A percentile compares a stretch with the other conserved stretches of the same genome.
These are phyloP conservation scores for Drosophila lowei DNA, from an alignment of 1,140 invertebrate genomes.

Conservation along the genomic window DNA sequence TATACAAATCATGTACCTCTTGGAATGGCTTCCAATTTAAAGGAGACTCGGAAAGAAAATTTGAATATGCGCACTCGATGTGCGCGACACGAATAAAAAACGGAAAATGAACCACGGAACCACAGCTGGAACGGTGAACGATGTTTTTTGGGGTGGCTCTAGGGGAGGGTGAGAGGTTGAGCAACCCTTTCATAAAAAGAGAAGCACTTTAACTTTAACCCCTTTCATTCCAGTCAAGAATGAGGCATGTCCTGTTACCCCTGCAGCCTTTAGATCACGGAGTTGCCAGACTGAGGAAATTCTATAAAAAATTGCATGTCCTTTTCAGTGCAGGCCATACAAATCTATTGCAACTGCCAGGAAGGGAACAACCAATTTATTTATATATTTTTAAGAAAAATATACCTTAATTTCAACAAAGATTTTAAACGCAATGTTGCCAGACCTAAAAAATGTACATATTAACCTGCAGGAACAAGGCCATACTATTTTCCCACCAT, in stretches of 20 bases:
- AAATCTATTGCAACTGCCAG: no score
- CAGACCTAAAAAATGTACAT: no score
- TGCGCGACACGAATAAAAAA: constrained; percentile 25
- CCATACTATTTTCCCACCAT: no score
- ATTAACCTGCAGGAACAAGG: no score
- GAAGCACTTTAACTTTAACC: constrained; percentile 8
- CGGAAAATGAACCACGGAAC: constrained; percentile 28
- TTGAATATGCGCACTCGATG: constrained; percentile 72
- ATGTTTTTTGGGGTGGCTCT: constrained; percentile 6
- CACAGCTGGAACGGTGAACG: neutral
- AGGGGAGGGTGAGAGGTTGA: constrained; percentile 11
- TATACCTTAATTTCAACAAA: no score
- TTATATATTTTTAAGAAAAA: no score
- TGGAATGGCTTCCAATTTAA: constrained; percentile 68
- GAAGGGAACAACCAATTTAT: no score
- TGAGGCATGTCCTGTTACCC: neutral
- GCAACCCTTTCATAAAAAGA: constrained; percentile 62
- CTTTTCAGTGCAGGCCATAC: no score
- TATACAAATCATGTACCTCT: constrained; percentile 39
- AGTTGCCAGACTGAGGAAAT: neutral
- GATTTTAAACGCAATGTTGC: no score
- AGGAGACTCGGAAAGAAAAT: constrained; percentile 33
- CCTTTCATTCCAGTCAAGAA: constrained; percentile 1
- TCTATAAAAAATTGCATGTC: no score
- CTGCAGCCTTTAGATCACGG: neutral